Conservation (phyloP, 2,113 vertebrate genomes). For the Aptenodytes forsteri region DNA sequence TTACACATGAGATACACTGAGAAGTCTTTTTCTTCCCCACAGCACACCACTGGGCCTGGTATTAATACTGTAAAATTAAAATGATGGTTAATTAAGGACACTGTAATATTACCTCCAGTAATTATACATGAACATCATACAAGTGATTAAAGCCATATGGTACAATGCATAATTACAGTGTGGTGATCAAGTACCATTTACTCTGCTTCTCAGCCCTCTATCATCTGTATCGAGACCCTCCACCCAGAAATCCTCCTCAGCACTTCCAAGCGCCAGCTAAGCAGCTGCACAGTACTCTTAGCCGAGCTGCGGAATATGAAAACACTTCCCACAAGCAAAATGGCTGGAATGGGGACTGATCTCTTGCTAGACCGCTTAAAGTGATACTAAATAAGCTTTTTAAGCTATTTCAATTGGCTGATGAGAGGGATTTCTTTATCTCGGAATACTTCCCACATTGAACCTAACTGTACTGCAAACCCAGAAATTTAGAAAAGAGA, state of each 20-base stretch:
- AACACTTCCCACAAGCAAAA: neutral
- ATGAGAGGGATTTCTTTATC: neutral
- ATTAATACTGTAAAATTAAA: conserved; percentile 29
- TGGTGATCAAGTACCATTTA: neutral
- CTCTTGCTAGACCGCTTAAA: neutral
- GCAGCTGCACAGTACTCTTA: neutral
- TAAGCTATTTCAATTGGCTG: neutral
- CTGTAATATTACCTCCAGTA: neutral
- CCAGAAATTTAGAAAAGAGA: neutral
- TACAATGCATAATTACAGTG: neutral
- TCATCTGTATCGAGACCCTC: neutral
- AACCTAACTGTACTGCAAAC: neutral
- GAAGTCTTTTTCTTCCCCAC: neutral
- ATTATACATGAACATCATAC: neutral
- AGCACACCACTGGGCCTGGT: neutral
- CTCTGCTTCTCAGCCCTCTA: neutral
- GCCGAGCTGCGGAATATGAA: neutral
- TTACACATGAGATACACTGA: neutral
- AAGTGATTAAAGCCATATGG: neutral
- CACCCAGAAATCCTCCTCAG: neutral
- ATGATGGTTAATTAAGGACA: conserved; percentile 13
- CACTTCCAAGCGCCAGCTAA: neutral
- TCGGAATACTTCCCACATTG: neutral
- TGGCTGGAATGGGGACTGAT: neutral
- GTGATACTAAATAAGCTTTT: neutral